Evolutionary conservation across 2,888 invertebrate genomes (phyloP).

Genomic region (Anagyrus pseudococci): DNA sequence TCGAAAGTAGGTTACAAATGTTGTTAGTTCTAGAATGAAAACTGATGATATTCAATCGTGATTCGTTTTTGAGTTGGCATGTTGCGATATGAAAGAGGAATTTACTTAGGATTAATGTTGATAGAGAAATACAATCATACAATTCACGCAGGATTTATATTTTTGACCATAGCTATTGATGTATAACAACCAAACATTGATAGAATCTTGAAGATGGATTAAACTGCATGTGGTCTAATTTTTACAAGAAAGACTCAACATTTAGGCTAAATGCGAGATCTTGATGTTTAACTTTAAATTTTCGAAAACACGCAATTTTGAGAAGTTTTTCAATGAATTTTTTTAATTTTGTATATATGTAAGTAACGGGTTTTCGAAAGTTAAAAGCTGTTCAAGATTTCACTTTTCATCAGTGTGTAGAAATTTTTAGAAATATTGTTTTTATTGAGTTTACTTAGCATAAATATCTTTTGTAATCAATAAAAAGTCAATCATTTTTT

Average conservation of each 20-base stretch:
- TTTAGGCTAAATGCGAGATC: conserved; percentile 12
- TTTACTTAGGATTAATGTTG: conserved; percentile 12
- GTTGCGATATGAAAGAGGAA: conserved; percentile 12
- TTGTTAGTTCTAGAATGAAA: conserved; percentile 5
- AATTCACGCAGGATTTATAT: conserved; percentile 22
- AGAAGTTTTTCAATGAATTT: conserved; percentile 34
- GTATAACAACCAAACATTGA: not conserved
- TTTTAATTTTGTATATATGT: conserved; percentile 38
- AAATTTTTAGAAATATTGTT: conserved; percentile 28
- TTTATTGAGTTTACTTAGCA: conserved; percentile 23
- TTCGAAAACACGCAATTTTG: conserved; percentile 19
- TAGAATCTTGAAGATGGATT: too few species aligned
- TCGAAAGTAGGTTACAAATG: conserved; percentile 31
- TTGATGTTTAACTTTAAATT: conserved; percentile 5
- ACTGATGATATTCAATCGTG: conserved; percentile 2
- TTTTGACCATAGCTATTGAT: conserved; percentile 13
- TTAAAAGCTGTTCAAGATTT: conserved; percentile 11
- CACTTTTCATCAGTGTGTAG: conserved; percentile 2
- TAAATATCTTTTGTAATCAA: conserved; percentile 23
- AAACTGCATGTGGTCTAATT: conserved; percentile 24
- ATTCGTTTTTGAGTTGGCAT: conserved; percentile 11
- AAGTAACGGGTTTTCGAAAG: conserved; percentile 18
- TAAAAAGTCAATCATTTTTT: conserved; percentile 8
- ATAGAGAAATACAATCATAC: conserved; percentile 25
- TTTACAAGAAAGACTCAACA: conserved; percentile 29